Evolutionary conservation across 2,888 invertebrate species (phyloP).

Genomic region (Sarcophaga carnaria): DNA sequence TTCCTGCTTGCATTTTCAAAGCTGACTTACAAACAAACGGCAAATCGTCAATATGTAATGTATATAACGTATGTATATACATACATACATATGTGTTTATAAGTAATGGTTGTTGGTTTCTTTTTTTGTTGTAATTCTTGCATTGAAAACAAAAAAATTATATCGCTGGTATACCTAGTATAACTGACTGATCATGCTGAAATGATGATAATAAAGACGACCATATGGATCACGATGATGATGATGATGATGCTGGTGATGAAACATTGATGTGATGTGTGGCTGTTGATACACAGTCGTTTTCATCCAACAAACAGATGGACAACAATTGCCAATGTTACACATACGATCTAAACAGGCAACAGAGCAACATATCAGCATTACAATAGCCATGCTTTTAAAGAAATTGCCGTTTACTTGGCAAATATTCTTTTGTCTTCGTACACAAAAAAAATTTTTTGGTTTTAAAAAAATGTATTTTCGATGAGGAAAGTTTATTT

Average conservation of each 20-base stretch:
- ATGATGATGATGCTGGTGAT: slow-evolving; percentile 49
- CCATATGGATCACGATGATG: too few species aligned
- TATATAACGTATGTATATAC: not conserved
- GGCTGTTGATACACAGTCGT: slow-evolving; percentile 13
- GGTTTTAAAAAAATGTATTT: too few species aligned
- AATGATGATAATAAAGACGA: not conserved
- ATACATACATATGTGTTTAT: not conserved
- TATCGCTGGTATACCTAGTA: slow-evolving; percentile 21
- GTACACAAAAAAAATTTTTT: too few species aligned
- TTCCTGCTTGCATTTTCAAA: not conserved
- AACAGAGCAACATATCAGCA: not conserved
- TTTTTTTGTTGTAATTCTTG: slow-evolving; percentile 17
- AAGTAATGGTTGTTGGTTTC: not conserved
- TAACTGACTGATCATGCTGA: not conserved
- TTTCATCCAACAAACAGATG: slow-evolving; percentile 52
- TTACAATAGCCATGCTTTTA: slow-evolving; percentile 46
- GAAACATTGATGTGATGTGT: slow-evolving; percentile 39
- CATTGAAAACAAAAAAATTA: slow-evolving; percentile 19
- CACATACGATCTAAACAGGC: slow-evolving; percentile 50
- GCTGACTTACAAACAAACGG: not conserved
- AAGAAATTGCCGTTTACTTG: slow-evolving; percentile 46
- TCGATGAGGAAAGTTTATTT: too few species aligned
- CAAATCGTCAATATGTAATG: not conserved
- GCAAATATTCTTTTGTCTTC: slow-evolving; percentile 38
- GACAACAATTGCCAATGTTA: slow-evolving; percentile 60